A percentile compares a stretch with the other conserved stretches of the same genome.
Conservation (phyloP, 2,113 vertebrate genomes). For the Otocyon megalotis region DNA sequence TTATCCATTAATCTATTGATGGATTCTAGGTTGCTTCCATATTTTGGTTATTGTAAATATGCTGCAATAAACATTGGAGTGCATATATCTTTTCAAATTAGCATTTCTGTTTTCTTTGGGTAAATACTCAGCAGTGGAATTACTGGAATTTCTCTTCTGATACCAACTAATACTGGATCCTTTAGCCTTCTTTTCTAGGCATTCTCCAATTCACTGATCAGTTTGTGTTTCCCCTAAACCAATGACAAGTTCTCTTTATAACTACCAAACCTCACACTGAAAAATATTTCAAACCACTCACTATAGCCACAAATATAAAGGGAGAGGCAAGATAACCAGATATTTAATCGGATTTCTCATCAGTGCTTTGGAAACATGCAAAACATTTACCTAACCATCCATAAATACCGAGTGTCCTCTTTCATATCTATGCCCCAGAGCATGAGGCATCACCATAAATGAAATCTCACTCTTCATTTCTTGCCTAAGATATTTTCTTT, state of each 20-base stretch:
- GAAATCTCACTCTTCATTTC: neutral
- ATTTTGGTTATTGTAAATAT: neutral
- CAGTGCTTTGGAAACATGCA: neutral
- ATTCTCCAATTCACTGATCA: neutral
- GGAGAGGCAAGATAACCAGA: neutral
- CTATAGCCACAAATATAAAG: neutral
- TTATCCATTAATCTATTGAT: neutral
- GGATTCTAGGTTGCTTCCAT: neutral
- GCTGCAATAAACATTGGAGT: neutral
- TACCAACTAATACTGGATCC: neutral
- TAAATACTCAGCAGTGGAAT: neutral
- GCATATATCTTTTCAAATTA: neutral
- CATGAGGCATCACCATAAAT: neutral
- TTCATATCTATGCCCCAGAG: neutral
- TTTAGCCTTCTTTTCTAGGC: neutral
- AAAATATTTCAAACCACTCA: neutral
- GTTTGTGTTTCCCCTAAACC: neutral
- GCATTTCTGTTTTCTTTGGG: neutral
- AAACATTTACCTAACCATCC: neutral
- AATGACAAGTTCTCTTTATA: neutral
- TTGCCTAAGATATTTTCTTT: neutral
- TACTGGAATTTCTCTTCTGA: neutral
- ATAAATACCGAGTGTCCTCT: neutral
- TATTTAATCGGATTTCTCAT: neutral
- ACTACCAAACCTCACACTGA: neutral